Conservation (phyloP, 2,113 vertebrate genomes). For the Gymnogyps californianus region DNA sequence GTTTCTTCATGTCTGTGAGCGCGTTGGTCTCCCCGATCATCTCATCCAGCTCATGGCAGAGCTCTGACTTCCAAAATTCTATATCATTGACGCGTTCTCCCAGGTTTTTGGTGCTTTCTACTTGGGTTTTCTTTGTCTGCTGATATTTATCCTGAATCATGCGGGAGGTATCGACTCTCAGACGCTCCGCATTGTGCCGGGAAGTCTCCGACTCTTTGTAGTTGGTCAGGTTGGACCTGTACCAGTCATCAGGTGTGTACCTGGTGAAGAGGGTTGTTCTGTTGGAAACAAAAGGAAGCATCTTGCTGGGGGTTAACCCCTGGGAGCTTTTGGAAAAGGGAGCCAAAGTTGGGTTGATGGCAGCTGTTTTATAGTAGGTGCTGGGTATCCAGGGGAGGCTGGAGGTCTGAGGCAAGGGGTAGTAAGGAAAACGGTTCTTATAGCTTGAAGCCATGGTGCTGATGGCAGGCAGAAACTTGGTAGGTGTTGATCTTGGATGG, state of each 20-base stretch:
- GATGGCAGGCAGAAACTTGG: conserved; percentile 85
- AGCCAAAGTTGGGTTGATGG: conserved; percentile 63
- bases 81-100: conserved; percentile 87
- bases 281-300: conserved; percentile 82
- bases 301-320: conserved; percentile 75
- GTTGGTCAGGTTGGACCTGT: conserved; percentile 84
- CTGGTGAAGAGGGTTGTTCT: conserved; percentile 76
- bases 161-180: conserved; percentile 81
- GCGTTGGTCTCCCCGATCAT: conserved; percentile 88
- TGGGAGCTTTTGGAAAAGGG: conserved; percentile 68
- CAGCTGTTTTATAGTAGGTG: conserved; percentile 76
- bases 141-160: conserved; percentile 89
- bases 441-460: conserved; percentile 82
- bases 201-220: conserved; percentile 83
- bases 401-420: conserved; percentile 69
- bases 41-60: conserved; percentile 85
- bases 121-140: conserved; percentile 80
- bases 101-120: conserved; percentile 81
- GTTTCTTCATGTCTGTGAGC: conserved; percentile 81
- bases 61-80: conserved; percentile 89
- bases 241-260: conserved; percentile 89
- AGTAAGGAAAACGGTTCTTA: conserved; percentile 71
- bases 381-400: conserved; percentile 83
- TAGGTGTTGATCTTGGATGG: conserved; percentile 73
- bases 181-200: conserved; percentile 82